Evolutionary conservation across 2,888 invertebrate genomes (phyloP).

Genomic region (Tubiluchus corallicola): DNA sequence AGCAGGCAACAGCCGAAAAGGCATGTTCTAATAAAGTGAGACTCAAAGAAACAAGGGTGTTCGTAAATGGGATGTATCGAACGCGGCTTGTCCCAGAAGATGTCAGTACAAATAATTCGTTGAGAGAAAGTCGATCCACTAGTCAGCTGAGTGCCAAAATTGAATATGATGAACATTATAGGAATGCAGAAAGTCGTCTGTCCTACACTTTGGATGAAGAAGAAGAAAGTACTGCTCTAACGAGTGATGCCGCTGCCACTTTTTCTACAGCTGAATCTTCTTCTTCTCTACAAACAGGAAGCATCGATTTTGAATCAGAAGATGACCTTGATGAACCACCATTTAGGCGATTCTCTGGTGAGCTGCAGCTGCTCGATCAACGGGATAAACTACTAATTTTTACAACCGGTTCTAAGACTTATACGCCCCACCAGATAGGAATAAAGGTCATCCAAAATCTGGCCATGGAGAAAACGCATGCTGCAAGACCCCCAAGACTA

Average conservation of each 20-base stretch:
- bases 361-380: background rate
- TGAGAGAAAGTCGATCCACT: too few relatives aligned
- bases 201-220: too few relatives aligned
- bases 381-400: conserved; percentile 53
- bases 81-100: background rate
- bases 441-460: conserved; percentile 17
- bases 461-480: conserved; percentile 11
- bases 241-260: background rate
- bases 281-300: background rate
- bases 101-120: background rate
- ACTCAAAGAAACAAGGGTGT: too few relatives aligned
- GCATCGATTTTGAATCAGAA: conserved; percentile 7
- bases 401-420: conserved; percentile 60
- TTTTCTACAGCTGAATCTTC: too few relatives aligned
- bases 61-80: background rate
- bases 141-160: background rate
- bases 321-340: conserved; percentile 7
- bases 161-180: background rate
- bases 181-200: background rate
- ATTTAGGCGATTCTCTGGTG: too few relatives aligned
- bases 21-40: conserved; percentile 18
- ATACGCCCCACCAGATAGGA: conserved; percentile 65
- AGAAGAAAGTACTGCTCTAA: background rate
- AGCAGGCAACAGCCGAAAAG: background rate
- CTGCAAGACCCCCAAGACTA: background rate